A percentile compares a stretch with the other conserved stretches of the same genome.
Evolutionary conservation across 2,113 vertebrate species (phyloP).

Genomic region (Leucopsar rothschildi): DNA sequence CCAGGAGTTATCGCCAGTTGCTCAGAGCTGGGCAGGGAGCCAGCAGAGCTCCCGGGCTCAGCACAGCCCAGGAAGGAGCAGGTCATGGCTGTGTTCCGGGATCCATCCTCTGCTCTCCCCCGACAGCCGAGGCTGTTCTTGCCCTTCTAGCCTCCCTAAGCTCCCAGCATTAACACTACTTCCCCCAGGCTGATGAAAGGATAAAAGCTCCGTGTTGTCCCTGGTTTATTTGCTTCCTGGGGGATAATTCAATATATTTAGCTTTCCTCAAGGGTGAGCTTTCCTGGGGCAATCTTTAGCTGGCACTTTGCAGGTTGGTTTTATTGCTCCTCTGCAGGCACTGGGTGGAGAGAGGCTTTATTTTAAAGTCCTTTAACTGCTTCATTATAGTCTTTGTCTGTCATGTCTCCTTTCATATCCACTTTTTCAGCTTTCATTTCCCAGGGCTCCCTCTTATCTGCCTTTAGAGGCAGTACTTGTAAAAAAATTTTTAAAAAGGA

Average conservation of each 20-base stretch:
- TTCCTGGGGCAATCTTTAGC: background rate
- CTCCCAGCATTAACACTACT: background rate
- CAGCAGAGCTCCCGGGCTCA: accelerated
- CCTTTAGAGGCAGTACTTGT: constrained; percentile 4
- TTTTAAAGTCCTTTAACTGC: constrained; percentile 16
- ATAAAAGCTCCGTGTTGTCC: background rate
- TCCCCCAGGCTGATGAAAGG: background rate
- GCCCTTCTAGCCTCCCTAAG: background rate
- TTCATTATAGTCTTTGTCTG: background rate
- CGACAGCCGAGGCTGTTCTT: accelerated
- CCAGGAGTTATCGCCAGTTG: no score
- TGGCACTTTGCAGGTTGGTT: background rate
- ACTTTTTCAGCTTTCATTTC: background rate
- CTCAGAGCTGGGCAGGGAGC: background rate
- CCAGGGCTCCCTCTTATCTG: constrained; percentile 9
- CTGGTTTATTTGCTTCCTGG: background rate
- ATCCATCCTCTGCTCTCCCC: accelerated
- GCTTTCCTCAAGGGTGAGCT: background rate
- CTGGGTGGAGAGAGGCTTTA: background rate
- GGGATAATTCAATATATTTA: background rate
- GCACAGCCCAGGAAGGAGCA: accelerated
- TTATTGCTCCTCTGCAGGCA: constrained; percentile 30
- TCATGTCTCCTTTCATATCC: constrained; percentile 1
- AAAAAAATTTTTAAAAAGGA: background rate
- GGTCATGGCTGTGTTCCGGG: accelerated